These are phyloP conservation scores for Melanophora roralis DNA, from an alignment of 2,888 invertebrate species.

Conservation along the genomic window DNA sequence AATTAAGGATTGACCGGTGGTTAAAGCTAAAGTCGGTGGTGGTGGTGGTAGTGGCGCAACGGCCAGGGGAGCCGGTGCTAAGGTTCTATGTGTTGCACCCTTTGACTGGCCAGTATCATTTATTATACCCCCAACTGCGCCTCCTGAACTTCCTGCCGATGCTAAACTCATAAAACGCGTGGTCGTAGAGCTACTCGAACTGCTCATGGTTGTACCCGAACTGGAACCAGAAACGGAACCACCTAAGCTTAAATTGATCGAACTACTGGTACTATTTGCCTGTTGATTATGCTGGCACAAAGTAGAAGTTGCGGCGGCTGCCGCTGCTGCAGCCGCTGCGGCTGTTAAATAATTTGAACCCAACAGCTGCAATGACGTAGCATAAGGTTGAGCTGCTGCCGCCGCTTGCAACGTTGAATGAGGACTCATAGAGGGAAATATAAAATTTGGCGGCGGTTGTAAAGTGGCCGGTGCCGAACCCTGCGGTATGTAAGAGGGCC, in stretches of 20 bases:
- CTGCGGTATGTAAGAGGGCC: constrained; percentile 75
- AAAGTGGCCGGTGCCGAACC: constrained; percentile 69
- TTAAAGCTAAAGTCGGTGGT: constrained; percentile 62
- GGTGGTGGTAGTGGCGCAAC: constrained; percentile 11
- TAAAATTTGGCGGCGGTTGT: constrained; percentile 72
- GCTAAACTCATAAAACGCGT: constrained; percentile 71
- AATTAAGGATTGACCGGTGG: constrained; percentile 56
- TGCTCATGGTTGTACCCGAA: constrained; percentile 66
- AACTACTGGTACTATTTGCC: constrained; percentile 78
- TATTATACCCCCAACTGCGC: constrained; percentile 65
- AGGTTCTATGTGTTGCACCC: constrained; percentile 50
- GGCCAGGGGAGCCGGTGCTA: constrained; percentile 35
- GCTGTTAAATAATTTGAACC: constrained; percentile 80
- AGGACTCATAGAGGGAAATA: constrained; percentile 73
- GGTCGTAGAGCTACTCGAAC: constrained; percentile 59
- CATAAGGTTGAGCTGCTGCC: constrained; percentile 68
- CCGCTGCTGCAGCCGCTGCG: constrained; percentile 70
- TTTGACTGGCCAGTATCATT: constrained; percentile 52
- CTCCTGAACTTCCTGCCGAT: constrained; percentile 65
- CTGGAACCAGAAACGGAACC: constrained; percentile 53
- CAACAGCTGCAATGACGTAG: constrained; percentile 81
- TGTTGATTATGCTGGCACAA: constrained; percentile 81
- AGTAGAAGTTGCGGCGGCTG: constrained; percentile 74
- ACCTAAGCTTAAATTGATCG: constrained; percentile 70
- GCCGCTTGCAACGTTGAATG: constrained; percentile 69